Base-by-base conservation (phyloP, 2,113 vertebrate species). In the Callorhinus ursinus region DNA sequence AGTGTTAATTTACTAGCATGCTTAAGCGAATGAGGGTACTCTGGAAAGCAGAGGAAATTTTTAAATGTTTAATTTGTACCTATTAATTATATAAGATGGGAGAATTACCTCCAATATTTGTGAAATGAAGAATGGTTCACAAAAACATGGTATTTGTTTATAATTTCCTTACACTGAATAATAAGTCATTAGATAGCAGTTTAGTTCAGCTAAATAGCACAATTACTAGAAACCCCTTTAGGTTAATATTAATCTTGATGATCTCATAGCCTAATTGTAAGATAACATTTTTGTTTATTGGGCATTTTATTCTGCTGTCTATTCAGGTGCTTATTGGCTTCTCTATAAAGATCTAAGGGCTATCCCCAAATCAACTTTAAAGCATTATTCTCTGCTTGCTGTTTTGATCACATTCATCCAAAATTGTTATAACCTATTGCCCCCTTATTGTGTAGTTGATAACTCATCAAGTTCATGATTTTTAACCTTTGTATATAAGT, bases 111-210 rank as follows among this genome's bases (percentile, higher is more conserved):
- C 19, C 51, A 71, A 33, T 72, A 51, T 67, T 81, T 97, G 57
- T 22, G 59, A 84, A 90, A 83, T 83, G 22, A 94, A 87, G 42
- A 94, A 63, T 76, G 4, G 4, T 65, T 85, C 10, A 71, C 9
- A 39, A 16, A 92, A 77, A 28, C 8, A 28, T 14, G 15, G 39
- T 79, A 39, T 94, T 49, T 46, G 39, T 22, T 69, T 81, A 0
- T 59, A 76, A 86, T 86, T 92, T 92, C 4, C 42, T 96, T 85
- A 82, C 39, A 61, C n/a, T 69, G 31, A 82, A 28, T 90, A 79
- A 74, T 46, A 82, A 86, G 1, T 5, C 36, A 71, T 65, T 59
- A 69, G 14, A 46, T 21, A 53, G 26, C 4, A 82, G 12, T 77
- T 89, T 86, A 88, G 2, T 76, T 87, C 15, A 26, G 2, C 4